phyloP scores from a whole-genome alignment of 1,140 invertebrate species.

The Trichonephila inaurata region DNA sequence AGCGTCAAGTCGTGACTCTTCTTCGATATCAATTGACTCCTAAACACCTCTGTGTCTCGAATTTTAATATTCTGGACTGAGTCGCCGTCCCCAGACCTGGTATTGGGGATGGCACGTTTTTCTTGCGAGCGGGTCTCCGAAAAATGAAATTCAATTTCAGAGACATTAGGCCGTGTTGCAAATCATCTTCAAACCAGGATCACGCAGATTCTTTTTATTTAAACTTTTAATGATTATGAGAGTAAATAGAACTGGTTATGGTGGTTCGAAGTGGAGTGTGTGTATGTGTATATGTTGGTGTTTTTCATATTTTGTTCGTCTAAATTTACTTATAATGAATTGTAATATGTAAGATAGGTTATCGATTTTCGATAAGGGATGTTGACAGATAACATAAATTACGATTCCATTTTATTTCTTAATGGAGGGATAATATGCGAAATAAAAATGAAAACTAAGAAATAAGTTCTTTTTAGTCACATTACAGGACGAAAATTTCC shows the following conservation, averaged over 20 bases:
- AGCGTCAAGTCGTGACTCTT: conserved; percentile 16
- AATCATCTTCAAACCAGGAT: background rate
- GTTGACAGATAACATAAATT: no score
- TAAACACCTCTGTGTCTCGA: conserved; percentile 26
- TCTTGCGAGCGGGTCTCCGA: background rate
- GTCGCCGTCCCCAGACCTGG: background rate
- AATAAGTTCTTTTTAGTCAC: no score
- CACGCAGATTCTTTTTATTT: background rate
- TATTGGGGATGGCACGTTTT: background rate
- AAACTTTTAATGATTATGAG: background rate
- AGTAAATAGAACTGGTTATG: background rate
- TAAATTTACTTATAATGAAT: no score
- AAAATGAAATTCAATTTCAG: conserved; percentile 4
- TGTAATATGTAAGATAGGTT: no score
- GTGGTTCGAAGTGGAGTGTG: background rate
- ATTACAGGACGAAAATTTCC: no score
- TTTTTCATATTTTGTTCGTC: no score
- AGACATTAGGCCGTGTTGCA: background rate
- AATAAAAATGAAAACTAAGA: no score
- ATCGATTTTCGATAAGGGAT: no score
- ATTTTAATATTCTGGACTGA: background rate
- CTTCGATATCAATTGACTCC: conserved; percentile 5
- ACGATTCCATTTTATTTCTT: no score
- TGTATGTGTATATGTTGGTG: no score
- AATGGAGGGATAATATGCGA: no score